Evolutionary conservation across 2,888 invertebrate genomes (phyloP), one percentile per base, ranked within the genome.

Genomic region (Branchipolynoe longqiensis): DNA sequence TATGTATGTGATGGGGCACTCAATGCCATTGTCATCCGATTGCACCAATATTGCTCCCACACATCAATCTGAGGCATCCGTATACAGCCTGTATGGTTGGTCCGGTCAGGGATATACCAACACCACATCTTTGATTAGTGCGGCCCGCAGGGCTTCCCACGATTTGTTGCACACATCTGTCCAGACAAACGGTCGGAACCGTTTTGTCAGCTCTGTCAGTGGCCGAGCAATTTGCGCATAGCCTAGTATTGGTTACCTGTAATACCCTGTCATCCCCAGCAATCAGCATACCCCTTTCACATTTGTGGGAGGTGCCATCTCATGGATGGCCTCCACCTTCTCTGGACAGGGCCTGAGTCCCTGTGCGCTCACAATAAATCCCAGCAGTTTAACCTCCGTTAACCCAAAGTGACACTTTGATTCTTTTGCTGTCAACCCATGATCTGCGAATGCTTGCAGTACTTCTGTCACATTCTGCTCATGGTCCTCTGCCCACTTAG

Each of bases 1-100:
- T n/a, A 81, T 12, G 25, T 81, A 81, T 12, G 38, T 40, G 4
- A 81, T 81, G 3, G 40, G 31, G 14, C 81, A 41, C 25, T 81
- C 81, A 12, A 81, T 25, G 38, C 81, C 81, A 8, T 40, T n/a
- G 12, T 18, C 28, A n/a, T 73, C 73, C 14, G 8, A 18, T 41
- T 81, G 81, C 3, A 28, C 31, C 8, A 81, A 48, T 33, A 73
- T 33, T 8, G 31, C 73, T 4, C 73, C 73, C 18, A 73, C 18
- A 25, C 73, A 31, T n/a, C 25, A 4, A 8, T n/a, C 6, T 8
- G 14, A 18, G 59, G 22, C 25, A 25, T 59, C 59, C 22, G n/a
- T n/a, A 25, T 59, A 59, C 25, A 59, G 25, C 6, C 59, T 8
- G 59, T n/a, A 59, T n/a, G 59, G 59, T 25, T 59, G 14, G 14